These are phyloP conservation scores for Hypena proboscidalis DNA, from an alignment of 2,888 invertebrate species.

Conservation along the genomic window DNA sequence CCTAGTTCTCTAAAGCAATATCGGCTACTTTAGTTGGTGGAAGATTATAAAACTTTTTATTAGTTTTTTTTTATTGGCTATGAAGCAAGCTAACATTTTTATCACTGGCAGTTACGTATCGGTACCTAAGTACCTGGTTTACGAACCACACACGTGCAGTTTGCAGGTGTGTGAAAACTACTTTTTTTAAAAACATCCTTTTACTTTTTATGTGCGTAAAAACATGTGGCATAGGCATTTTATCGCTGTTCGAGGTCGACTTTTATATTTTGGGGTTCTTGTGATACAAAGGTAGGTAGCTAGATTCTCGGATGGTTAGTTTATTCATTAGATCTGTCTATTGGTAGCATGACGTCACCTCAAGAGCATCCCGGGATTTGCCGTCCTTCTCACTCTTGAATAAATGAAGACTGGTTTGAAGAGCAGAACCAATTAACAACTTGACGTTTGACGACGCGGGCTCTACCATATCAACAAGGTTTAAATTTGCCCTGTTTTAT, in stretches of 20 bases:
- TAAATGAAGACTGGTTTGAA: constrained; percentile 41
- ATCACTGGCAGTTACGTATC: too few species aligned
- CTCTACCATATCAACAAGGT: constrained; percentile 1
- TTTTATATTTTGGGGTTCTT: constrained; percentile 32
- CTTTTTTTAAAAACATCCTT: constrained; percentile 40
- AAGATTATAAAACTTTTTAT: constrained; percentile 13
- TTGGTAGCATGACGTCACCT: constrained; percentile 68
- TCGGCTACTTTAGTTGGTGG: constrained; percentile 21
- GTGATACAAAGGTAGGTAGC: constrained; percentile 22
- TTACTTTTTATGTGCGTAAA: constrained; percentile 16
- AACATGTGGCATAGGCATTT: constrained; percentile 9
- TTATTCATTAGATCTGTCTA: constrained; percentile 58
- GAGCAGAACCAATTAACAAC: constrained; percentile 39
- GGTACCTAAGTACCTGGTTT: too few species aligned
- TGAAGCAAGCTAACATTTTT: constrained; percentile 7
- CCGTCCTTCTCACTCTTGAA: constrained; percentile 59
- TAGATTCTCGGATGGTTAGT: constrained; percentile 58
- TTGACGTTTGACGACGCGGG: constrained; percentile 32
- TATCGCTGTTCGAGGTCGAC: constrained; percentile 23
- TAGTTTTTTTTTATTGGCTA: constrained; percentile 11
- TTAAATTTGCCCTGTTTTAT: neutral
- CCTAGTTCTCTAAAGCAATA: constrained; percentile 5
- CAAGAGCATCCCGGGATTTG: constrained; percentile 52
- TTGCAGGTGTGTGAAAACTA: constrained; percentile 44
- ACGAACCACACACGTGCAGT: constrained; percentile 30